Percentiles rank a stretch among this genome's conserved stretches.
Conservation (phyloP, 2,888 invertebrate species). For the Tolmerus cingulatus region DNA sequence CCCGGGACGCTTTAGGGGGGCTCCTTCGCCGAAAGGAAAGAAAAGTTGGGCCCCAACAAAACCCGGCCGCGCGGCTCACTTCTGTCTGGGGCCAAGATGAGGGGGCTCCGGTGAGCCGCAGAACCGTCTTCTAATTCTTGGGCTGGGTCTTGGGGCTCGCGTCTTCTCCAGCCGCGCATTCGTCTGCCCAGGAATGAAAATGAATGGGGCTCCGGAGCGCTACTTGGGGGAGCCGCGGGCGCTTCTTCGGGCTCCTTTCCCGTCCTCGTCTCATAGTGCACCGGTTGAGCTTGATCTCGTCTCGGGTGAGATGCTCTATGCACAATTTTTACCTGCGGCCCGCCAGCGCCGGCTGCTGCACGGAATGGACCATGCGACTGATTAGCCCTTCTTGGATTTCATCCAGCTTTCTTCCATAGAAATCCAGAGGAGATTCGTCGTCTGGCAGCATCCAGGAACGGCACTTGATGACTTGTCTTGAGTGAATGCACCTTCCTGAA, state of each 20-base stretch:
- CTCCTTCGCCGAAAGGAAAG: not conserved
- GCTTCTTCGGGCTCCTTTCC: not conserved
- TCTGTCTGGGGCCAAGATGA: not conserved
- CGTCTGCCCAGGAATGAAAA: not conserved
- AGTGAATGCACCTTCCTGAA: slow-evolving; percentile 27
- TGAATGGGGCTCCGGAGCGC: not conserved
- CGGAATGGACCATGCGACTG: not conserved
- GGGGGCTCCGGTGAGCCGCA: not conserved
- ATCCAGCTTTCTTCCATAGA: not conserved
- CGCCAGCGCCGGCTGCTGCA: not conserved
- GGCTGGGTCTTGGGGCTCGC: not conserved
- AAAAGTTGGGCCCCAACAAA: not conserved
- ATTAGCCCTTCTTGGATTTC: slow-evolving; percentile 8
- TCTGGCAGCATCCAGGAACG: not conserved
- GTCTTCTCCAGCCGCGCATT: not conserved
- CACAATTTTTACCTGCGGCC: not conserved
- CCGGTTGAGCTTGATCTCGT: not conserved
- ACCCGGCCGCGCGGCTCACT: not conserved
- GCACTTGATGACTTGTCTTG: slow-evolving; percentile 12
- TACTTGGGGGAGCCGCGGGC: not conserved
- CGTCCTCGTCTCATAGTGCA: not conserved
- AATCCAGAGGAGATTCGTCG: not conserved
- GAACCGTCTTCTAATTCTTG: not conserved
- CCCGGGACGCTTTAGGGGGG: slow-evolving; percentile 17
- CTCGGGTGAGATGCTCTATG: not conserved